Evolutionary conservation across 2,888 invertebrate species (phyloP), one percentile per base, ranked within the genome.

Genomic region (Syritta pipiens): DNA sequence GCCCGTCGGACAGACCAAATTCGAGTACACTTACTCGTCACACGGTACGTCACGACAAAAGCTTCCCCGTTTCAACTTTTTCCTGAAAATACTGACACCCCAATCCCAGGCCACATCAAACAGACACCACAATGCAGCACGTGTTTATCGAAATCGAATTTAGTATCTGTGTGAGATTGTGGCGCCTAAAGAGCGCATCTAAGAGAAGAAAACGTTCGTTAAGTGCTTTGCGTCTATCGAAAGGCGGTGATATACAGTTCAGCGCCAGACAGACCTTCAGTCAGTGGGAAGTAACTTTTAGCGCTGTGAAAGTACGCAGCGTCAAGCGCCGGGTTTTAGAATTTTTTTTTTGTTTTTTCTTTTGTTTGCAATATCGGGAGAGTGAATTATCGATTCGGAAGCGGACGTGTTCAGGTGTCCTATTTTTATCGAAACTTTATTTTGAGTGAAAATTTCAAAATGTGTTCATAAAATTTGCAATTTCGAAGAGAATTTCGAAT

Each of bases 161-260:
- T n/a, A n/a, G n/a, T n/a, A n/a, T n/a, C n/a, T n/a, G n/a, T n/a
- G n/a, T n/a, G n/a, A n/a, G n/a, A n/a, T n/a, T 60, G 35, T 0
- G 17, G 9, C 28, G 28, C 28, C 10, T 24, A 24, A 62, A 62
- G 49, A 62, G 42, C 57, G 57, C 26, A 65, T n/a, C n/a, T 51
- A 57, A 65, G 32, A 65, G 57, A 72, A 49, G 32, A 26, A n/a
- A 35, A 10, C 35, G 32, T 59, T 75, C 68, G 75, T 75, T 68
- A 75, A 75, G 68, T 75, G 62, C 42, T 68, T 40, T 42, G 75
- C 60, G 60, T 68, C 62, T 46, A 62, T 68, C 60, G n/a, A n/a
- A n/a, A 75, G 60, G 32, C 68, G 46, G 60, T 60, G 55, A 65
- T 75, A 67, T 67, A 67, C 59, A 67, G 37, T 46, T 35, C 60